Evolutionary conservation across 2,113 vertebrate genomes (phyloP).

Genomic region (Oenanthe melanoleuca): DNA sequence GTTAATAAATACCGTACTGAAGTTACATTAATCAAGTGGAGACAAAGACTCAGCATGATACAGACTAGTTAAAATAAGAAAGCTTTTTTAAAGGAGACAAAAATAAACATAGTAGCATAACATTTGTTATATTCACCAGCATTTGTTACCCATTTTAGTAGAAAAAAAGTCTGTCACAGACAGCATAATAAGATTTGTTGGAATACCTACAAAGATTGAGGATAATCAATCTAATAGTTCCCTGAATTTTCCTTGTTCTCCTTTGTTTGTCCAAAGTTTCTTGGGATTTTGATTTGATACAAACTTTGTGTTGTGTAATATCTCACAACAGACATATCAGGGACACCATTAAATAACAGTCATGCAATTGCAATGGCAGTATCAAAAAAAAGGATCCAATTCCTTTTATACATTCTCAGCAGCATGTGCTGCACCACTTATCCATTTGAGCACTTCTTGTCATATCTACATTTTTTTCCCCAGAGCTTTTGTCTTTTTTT

Average conservation of each 20-base stretch:
- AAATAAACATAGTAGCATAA: slow-evolving; percentile 11
- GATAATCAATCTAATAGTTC: not conserved
- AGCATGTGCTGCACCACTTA: not conserved
- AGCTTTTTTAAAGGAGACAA: slow-evolving; percentile 7
- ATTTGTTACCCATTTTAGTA: not conserved
- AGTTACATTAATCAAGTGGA: slow-evolving; percentile 33
- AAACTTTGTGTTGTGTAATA: not conserved
- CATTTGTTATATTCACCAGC: not conserved
- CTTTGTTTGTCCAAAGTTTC: not conserved
- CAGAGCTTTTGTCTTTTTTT: not conserved
- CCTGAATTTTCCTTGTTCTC: not conserved
- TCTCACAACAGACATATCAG: not conserved
- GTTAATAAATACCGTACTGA: not conserved
- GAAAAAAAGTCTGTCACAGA: not conserved
- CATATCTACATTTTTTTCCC: not conserved
- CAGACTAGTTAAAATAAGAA: slow-evolving; percentile 21
- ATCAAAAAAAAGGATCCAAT: not conserved
- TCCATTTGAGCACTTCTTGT: not conserved
- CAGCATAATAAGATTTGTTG: not conserved
- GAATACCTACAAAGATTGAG: not conserved
- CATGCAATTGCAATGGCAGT: not conserved
- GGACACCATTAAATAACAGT: not conserved
- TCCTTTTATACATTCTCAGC: not conserved
- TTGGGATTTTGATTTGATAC: not conserved
- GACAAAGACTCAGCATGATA: not conserved